A percentile compares a stretch with the other conserved stretches of the same genome.
phyloP scores from a whole-genome alignment of 1,140 invertebrate species.

The Nephotettix cincticeps region DNA sequence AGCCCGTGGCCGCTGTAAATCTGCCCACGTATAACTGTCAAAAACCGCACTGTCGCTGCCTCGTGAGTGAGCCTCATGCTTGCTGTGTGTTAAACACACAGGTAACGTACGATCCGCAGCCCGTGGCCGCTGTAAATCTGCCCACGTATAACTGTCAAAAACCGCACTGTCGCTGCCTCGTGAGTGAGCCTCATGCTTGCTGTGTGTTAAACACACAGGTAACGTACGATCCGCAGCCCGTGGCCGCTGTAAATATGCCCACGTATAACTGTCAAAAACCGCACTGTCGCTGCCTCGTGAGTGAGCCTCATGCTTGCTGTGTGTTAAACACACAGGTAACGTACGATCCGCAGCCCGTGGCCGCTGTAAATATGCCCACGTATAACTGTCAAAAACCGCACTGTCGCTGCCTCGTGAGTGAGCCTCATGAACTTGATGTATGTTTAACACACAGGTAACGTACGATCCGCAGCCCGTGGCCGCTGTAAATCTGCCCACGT shows the following conservation, averaged over 20 bases:
- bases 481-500: not conserved
- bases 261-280: not conserved
- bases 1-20: not conserved
- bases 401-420: too few species aligned
- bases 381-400: too few species aligned
- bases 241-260: not conserved
- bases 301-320: not conserved
- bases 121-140: not conserved
- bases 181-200: not conserved
- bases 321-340: constrained; percentile 1
- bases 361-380: not conserved
- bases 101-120: not conserved
- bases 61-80: not conserved
- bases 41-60: too few species aligned
- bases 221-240: not conserved
- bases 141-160: not conserved
- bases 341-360: not conserved
- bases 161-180: too few species aligned
- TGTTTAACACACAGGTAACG: too few species aligned
- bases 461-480: not conserved
- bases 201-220: not conserved
- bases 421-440: too few species aligned
- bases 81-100: not conserved
- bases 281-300: too few species aligned
- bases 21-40: not conserved